Percentiles rank a stretch among this genome's conserved stretches.
Conservation (phyloP, 2,888 invertebrate species). For the Nineta flava region DNA sequence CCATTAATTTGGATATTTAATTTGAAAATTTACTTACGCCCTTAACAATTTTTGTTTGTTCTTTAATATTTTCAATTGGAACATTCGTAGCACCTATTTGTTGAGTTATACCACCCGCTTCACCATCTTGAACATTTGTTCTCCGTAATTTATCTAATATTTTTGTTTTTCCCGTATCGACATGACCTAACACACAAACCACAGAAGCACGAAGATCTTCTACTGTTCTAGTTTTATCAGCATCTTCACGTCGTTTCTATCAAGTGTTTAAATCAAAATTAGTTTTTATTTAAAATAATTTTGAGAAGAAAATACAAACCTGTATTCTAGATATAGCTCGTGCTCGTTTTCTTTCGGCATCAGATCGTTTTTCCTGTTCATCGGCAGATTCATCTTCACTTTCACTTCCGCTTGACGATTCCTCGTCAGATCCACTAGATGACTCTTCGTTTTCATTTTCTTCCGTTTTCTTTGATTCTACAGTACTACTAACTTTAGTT, state of each 20-base stretch:
- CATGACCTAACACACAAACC: slow-evolving; percentile 96
- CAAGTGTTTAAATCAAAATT: slow-evolving; percentile 13
- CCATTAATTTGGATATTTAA: no score
- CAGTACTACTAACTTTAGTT: background rate
- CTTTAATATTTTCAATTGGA: slow-evolving; percentile 86
- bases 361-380: slow-evolving; percentile 47
- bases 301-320: slow-evolving; percentile 23
- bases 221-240: slow-evolving; percentile 46
- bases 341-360: slow-evolving; percentile 59
- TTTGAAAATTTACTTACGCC: slow-evolving; percentile 44
- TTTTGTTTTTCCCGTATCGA: slow-evolving; percentile 99
- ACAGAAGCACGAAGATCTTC: slow-evolving; percentile 83
- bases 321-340: slow-evolving; percentile 56
- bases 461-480: slow-evolving; percentile 23
- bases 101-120: slow-evolving; percentile 99
- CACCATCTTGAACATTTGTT: slow-evolving; percentile 85
- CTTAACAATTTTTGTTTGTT: slow-evolving; percentile 87
- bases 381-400: slow-evolving; percentile 27
- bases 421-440: slow-evolving; percentile 27
- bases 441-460: slow-evolving; percentile 33
- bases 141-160: slow-evolving; percentile 88
- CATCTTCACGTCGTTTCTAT: slow-evolving; percentile 47
- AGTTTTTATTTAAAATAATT: background rate
- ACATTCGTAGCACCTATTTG: slow-evolving; percentile 99
- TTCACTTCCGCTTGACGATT: slow-evolving; percentile 12